phyloP scores from a whole-genome alignment of 2,113 vertebrate genomes.

The Centropus unirufus region DNA sequence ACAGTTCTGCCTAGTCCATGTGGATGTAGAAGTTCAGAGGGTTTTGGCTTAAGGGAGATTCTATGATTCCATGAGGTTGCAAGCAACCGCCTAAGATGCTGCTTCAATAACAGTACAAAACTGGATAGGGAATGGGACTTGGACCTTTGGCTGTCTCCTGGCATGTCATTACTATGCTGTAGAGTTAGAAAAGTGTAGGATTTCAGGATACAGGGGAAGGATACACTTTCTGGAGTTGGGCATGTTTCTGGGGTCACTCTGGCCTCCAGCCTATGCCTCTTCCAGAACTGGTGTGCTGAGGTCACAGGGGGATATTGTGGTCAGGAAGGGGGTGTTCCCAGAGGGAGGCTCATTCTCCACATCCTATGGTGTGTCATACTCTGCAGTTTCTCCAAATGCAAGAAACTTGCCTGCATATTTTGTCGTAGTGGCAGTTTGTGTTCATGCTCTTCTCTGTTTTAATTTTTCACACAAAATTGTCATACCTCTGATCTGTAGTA shows the following conservation, averaged over 20 bases:
- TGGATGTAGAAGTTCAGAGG: neutral
- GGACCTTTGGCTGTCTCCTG: neutral
- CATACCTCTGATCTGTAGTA: neutral
- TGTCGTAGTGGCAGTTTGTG: neutral
- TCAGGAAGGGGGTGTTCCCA: neutral
- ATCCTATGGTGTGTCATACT: neutral
- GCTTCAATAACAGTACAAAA: neutral
- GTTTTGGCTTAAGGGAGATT: neutral
- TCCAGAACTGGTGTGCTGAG: neutral
- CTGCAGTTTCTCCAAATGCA: neutral
- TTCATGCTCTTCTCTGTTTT: neutral
- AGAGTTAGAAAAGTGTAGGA: neutral
- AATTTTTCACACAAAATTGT: neutral
- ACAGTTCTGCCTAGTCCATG: neutral
- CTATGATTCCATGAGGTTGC: no score
- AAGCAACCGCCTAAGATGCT: neutral
- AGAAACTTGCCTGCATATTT: neutral
- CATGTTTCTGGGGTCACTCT: neutral
- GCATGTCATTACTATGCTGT: neutral
- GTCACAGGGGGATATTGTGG: rapidly evolving
- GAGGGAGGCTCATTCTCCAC: neutral
- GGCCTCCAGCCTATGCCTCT: neutral
- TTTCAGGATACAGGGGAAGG: neutral
- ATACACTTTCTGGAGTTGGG: neutral
- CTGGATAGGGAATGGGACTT: neutral